Base-by-base conservation (phyloP, 2,888 invertebrate species). In the Tryphoninae sp. region DNA sequence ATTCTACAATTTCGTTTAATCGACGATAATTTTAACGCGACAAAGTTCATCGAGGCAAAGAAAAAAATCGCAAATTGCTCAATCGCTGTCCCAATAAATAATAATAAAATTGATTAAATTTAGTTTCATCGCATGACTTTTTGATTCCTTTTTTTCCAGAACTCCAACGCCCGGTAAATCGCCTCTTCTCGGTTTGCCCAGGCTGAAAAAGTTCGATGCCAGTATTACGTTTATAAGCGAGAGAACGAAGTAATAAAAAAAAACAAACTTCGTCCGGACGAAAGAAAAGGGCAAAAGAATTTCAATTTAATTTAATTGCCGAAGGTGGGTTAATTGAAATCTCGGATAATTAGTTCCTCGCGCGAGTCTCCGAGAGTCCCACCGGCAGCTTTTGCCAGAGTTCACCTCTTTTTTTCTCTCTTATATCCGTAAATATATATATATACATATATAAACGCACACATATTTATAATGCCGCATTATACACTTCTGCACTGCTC, bases 281-380 rank as follows among this genome's bases (percentile, higher is more conserved):
- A 71, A 78, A 82, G 81, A 82, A 82, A 82, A 78, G 75, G 75
- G 78, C 65, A 82, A 64, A 85, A 84, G 86, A 85, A 87, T 85
- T 85, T 84, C 86, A 86, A 87, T 87, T 87, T 87, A 86, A 87
- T 87, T 87, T 87, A 86, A 87, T 88, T 87, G 87, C 87, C 85
- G 80, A 85, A 87, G 87, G 85, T 86, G 83, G 82, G 83, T 88
- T 89, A 88, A 89, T 88, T 86, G 86, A 87, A 87, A 88, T 85
- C 84, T 84, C 84, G 84, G 85, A 81, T 86, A 86, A 89, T 88
- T 88, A 88, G 86, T 81, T 83, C 62, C 74, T 81, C 74, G 78
- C 80, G 58, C 72, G 58, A 73, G 55, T 64, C 59, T 13, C 33
- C 42, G 45, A 53, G 68, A 53, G 58, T 53, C 22, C 74, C 45